These are phyloP conservation scores for Colossoma macropomum DNA, from an alignment of 2,113 vertebrate genomes.

Conservation along the genomic window DNA sequence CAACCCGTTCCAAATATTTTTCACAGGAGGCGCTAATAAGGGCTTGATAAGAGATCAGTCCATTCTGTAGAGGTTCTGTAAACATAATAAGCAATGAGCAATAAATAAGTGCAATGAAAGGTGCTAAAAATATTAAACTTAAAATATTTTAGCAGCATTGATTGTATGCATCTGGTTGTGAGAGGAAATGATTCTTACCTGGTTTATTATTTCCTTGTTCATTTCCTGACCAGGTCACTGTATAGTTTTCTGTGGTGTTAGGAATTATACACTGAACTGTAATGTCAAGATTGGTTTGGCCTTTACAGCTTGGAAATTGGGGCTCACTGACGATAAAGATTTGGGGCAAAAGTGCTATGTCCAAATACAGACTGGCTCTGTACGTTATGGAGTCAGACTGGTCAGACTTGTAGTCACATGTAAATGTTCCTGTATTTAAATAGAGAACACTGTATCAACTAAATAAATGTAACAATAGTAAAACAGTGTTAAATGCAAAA, in stretches of 20 bases:
- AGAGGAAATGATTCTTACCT: no score
- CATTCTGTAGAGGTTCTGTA: neutral
- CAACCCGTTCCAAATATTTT: accelerated
- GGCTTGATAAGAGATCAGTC: neutral
- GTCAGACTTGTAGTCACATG: conserved; percentile 32
- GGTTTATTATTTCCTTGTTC: accelerated
- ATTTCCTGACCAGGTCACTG: accelerated
- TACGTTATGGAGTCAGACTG: conserved; percentile 5
- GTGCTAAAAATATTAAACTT: neutral
- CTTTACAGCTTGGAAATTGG: conserved; percentile 61
- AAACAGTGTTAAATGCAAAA: neutral
- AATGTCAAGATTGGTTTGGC: accelerated
- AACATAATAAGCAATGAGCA: neutral
- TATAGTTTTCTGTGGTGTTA: conserved; percentile 53
- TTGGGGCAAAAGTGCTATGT: conserved; percentile 60
- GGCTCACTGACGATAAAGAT: conserved; percentile 35
- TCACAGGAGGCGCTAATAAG: neutral
- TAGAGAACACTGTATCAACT: neutral
- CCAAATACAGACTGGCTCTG: conserved; percentile 52
- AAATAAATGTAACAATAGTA: neutral
- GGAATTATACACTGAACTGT: conserved; percentile 25
- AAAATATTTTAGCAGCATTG: neutral
- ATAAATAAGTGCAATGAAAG: neutral
- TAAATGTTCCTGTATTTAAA: conserved; percentile 62
- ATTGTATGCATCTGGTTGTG: neutral